These are phyloP conservation scores for Podiceps cristatus DNA, from an alignment of 2,113 vertebrate genomes.

Conservation along the genomic window DNA sequence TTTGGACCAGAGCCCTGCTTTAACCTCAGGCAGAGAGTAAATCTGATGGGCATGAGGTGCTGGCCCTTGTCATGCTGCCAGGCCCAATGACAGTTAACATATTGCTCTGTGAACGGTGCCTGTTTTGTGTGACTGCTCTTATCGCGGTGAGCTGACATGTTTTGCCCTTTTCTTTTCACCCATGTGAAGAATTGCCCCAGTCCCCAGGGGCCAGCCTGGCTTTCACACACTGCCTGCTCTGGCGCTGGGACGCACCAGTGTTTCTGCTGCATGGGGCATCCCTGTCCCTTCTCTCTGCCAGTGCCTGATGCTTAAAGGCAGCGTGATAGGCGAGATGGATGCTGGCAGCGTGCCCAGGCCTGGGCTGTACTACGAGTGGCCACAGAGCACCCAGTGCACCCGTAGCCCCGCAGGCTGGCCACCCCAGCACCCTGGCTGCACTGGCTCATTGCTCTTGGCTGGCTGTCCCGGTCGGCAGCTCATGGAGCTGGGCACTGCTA, in stretches of 20 bases:
- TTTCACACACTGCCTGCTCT: rapidly evolving
- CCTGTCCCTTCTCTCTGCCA: not conserved
- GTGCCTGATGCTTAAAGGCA: not conserved
- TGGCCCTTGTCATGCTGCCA: not conserved
- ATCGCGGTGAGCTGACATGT: not conserved
- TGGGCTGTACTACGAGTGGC: not conserved
- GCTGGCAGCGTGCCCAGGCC: rapidly evolving
- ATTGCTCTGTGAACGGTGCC: not conserved
- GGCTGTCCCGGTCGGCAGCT: rapidly evolving
- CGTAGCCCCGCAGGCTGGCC: rapidly evolving
- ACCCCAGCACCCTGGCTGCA: not conserved
- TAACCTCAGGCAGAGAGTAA: not conserved
- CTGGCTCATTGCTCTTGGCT: not conserved
- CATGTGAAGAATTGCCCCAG: rapidly evolving
- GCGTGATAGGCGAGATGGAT: not conserved
- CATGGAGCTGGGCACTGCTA: rapidly evolving
- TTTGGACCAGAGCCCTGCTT: not conserved
- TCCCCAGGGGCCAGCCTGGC: not conserved
- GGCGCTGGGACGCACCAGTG: rapidly evolving
- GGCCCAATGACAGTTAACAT: constrained; percentile 9
- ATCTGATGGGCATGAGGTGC: constrained; percentile 40
- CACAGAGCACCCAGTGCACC: rapidly evolving
- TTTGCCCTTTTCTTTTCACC: not conserved
- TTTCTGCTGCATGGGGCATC: not conserved
- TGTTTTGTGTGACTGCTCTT: constrained; percentile 39